These are phyloP conservation scores for Thelaira solivaga DNA, from an alignment of 2,888 invertebrate species.

Conservation along the genomic window DNA sequence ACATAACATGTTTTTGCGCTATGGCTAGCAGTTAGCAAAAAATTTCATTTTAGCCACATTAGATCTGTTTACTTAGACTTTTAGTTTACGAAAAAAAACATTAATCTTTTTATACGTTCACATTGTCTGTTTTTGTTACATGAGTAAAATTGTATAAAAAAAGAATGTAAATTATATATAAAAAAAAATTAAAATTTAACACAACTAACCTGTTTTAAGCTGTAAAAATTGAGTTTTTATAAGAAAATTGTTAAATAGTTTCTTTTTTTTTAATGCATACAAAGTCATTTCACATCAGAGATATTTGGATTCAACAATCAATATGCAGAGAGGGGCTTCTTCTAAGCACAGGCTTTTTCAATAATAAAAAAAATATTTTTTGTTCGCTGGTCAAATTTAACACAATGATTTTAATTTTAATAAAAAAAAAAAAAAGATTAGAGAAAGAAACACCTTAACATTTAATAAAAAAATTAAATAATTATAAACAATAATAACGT, in stretches of 20 bases:
- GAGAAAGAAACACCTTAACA: conserved; percentile 53
- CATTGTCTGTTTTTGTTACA: conserved; percentile 9
- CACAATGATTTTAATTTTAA: neutral
- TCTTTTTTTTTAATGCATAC: conserved; percentile 39
- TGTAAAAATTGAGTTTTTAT: conserved; percentile 50
- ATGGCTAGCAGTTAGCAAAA: no score
- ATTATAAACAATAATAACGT: conserved; percentile 32
- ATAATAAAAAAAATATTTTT: no score
- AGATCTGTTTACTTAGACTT: no score
- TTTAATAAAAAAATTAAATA: conserved; percentile 22
- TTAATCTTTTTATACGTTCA: neutral
- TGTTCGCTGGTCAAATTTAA: neutral
- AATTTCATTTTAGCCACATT: no score
- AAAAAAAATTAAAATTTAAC: conserved; percentile 40
- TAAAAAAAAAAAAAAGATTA: neutral
- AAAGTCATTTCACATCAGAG: conserved; percentile 54
- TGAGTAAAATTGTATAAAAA: conserved; percentile 3
- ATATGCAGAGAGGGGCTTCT: conserved; percentile 41
- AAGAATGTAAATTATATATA: conserved; percentile 23
- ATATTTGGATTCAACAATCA: conserved; percentile 30
- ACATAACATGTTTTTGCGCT: no score
- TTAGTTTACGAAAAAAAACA: no score
- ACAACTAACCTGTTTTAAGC: conserved; percentile 64
- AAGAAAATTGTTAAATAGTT: conserved; percentile 32
- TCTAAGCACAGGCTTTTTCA: conserved; percentile 37